Conservation (phyloP, 2,113 vertebrate species). For the Nyctereutes procyonoides region DNA sequence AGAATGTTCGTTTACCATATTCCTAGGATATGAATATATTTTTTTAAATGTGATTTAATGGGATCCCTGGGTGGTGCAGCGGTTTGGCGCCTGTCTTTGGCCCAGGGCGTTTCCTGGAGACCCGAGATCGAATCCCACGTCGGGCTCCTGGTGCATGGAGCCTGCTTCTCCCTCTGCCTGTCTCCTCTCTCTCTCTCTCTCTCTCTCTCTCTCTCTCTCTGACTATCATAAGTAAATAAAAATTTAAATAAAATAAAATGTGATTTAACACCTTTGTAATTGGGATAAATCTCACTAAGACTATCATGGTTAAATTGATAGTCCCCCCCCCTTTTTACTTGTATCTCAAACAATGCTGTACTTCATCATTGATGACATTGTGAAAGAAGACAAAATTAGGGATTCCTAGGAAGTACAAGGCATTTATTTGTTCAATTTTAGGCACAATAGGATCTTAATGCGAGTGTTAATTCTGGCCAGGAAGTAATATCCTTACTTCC, state of each 20-base stretch:
- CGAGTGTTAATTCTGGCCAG: background rate
- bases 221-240: too few species aligned
- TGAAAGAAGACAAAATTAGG: background rate
- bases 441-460: background rate
- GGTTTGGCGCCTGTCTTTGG: too few species aligned
- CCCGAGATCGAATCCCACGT: too few species aligned
- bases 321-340: background rate
- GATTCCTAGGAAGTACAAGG: background rate
- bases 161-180: too few species aligned
- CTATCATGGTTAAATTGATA: background rate
- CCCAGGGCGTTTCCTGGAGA: too few species aligned
- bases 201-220: too few species aligned
- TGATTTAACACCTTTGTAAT: slow-evolving; percentile 1
- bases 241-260: too few species aligned
- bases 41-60: background rate
- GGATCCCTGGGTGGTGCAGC: too few species aligned
- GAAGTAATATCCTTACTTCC: background rate
- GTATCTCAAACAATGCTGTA: background rate
- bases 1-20: background rate
- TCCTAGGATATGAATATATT: background rate
- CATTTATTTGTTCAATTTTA: background rate
- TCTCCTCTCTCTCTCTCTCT: too few species aligned
- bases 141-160: too few species aligned
- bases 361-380: background rate
- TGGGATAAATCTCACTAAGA: background rate